Evolutionary conservation across 2,113 vertebrate genomes (phyloP).

Genomic region (Mirounga angustirostris): DNA sequence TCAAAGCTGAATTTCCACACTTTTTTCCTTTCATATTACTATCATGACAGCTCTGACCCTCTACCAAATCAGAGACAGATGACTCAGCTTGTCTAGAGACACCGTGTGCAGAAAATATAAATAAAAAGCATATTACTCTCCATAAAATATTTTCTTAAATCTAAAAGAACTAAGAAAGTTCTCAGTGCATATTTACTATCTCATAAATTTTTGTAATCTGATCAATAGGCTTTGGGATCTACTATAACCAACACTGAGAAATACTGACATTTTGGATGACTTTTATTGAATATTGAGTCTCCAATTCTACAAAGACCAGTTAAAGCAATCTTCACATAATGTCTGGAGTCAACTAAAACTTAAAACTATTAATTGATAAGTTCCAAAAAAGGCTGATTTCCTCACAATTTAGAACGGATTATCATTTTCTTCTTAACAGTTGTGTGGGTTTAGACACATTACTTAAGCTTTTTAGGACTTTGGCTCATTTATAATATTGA

Average conservation of each 20-base stretch:
- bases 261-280: not conserved
- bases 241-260: not conserved
- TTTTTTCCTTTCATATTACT: not conserved
- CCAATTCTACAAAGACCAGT: not conserved
- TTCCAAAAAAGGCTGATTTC: not conserved
- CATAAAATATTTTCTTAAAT: not conserved
- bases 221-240: not conserved
- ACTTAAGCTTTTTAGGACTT: not conserved
- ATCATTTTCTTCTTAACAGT: not conserved
- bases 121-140: not conserved
- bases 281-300: not conserved
- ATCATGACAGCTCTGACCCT: not conserved
- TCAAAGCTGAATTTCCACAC: not conserved
- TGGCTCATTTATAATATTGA: not conserved
- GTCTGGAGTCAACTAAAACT: not conserved
- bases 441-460: not conserved
- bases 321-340: not conserved
- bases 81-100: not conserved
- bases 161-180: not conserved
- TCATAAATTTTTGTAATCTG: not conserved
- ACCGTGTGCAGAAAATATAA: not conserved
- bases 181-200: not conserved
- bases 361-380: not conserved
- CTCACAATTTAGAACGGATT: not conserved
- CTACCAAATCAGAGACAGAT: not conserved